Conservation (phyloP, 2,888 invertebrate genomes). For the Acanthosoma haemorrhoidale region DNA sequence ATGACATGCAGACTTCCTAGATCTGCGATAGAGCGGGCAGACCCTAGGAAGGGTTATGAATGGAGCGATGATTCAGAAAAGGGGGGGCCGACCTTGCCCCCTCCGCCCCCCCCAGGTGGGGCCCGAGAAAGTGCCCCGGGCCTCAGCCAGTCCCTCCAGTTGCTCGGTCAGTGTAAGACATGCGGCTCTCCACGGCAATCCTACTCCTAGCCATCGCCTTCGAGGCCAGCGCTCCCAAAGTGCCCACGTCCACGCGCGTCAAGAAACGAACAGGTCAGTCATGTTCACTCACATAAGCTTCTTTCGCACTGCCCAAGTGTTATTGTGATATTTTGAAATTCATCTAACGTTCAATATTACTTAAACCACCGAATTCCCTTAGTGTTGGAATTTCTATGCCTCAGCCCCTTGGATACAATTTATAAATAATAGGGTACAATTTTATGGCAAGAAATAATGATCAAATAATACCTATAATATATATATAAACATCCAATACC, state of each 20-base stretch:
- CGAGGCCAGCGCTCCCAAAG: background rate
- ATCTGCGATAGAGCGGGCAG: background rate
- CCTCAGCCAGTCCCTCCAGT: background rate
- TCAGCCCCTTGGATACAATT: too few species aligned
- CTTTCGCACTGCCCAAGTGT: too few species aligned
- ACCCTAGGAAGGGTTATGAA: background rate
- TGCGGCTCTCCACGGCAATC: slow-evolving; percentile 9
- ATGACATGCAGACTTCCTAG: background rate
- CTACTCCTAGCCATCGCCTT: slow-evolving; percentile 13
- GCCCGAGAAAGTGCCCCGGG: slow-evolving; percentile 1
- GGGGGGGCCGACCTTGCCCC: slow-evolving; percentile 24
- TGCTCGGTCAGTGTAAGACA: slow-evolving; percentile 16
- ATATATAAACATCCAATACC: too few species aligned
- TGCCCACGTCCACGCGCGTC: background rate
- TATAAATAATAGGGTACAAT: too few species aligned
- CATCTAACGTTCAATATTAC: background rate
- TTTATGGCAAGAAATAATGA: too few species aligned
- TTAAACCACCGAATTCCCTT: too few species aligned
- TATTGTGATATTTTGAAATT: background rate
- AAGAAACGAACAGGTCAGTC: slow-evolving; percentile 23
- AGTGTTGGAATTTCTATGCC: too few species aligned
- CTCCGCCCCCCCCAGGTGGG: background rate
- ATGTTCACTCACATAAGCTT: too few species aligned
- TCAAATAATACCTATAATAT: too few species aligned
- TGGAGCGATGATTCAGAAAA: background rate